A percentile compares a stretch with the other conserved stretches of the same genome.
Conservation (phyloP, 2,797 vertebrate species). For the Oceanodroma leucorhoa region DNA sequence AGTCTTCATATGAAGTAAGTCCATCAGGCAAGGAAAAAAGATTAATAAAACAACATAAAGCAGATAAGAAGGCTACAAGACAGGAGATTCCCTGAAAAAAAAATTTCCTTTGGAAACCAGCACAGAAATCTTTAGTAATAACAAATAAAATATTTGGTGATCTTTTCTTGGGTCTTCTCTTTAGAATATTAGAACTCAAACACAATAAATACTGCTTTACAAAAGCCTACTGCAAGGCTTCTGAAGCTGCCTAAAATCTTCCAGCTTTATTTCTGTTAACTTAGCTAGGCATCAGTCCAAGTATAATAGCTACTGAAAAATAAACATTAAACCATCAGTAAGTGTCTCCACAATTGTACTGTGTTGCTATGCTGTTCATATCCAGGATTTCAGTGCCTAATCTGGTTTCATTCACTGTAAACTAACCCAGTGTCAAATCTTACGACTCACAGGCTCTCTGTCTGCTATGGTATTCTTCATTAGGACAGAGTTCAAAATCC, state of each 20-base stretch:
- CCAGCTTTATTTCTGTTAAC: slow-evolving; percentile 43
- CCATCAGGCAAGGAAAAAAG: background rate
- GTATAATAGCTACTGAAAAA: slow-evolving; percentile 57
- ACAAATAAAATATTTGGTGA: background rate
- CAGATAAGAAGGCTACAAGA: background rate
- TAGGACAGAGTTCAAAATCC: background rate
- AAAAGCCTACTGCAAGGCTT: background rate
- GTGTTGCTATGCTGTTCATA: slow-evolving; percentile 20
- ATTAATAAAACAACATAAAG: background rate
- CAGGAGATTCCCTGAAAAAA: background rate
- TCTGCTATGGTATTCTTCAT: slow-evolving; percentile 15
- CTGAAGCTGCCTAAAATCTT: slow-evolving; percentile 13
- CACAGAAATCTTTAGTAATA: background rate
- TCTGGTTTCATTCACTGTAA: slow-evolving; percentile 43
- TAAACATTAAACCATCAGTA: slow-evolving; percentile 37
- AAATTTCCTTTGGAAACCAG: background rate
- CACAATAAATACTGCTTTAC: background rate
- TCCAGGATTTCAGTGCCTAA: slow-evolving; percentile 27
- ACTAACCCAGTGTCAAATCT: slow-evolving; percentile 10
- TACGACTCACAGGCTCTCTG: background rate
- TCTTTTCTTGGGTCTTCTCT: background rate
- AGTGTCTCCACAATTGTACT: slow-evolving; percentile 21
- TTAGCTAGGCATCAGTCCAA: slow-evolving; percentile 41
- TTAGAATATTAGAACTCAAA: background rate
- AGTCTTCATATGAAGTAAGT: background rate